These are phyloP conservation scores for Phylloscopus collybita DNA, from an alignment of 2,797 vertebrate genomes.

Conservation along the genomic window DNA sequence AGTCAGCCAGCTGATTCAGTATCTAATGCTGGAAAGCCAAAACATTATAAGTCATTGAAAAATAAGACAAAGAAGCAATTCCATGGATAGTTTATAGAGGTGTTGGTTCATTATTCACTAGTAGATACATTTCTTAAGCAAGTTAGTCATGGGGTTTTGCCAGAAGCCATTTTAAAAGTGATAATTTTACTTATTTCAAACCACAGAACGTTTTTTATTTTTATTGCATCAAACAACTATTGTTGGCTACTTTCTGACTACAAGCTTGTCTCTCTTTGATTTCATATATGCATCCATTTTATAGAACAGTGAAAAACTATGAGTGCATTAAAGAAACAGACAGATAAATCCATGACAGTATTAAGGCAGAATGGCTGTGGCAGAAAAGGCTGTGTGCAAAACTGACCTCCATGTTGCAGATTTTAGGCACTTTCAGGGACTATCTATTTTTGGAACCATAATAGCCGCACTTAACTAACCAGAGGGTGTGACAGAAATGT, in stretches of 20 bases:
- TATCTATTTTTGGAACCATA: constrained; percentile 39
- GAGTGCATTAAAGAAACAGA: background rate
- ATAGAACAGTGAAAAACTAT: background rate
- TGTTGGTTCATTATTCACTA: background rate
- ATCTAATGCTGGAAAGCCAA: background rate
- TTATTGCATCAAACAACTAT: background rate
- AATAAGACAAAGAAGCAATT: background rate
- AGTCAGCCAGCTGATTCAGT: background rate
- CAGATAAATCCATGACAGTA: background rate
- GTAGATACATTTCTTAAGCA: background rate
- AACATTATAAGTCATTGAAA: background rate
- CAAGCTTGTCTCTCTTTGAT: background rate
- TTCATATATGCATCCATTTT: background rate
- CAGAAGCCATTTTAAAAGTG: constrained; percentile 5
- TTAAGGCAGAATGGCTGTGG: background rate
- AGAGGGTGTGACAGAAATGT: constrained; percentile 31
- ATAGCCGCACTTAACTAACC: background rate
- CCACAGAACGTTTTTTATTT: background rate
- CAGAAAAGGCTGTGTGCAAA: background rate
- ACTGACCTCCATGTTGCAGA: background rate
- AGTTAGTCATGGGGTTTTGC: background rate
- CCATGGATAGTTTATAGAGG: background rate
- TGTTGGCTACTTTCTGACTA: background rate
- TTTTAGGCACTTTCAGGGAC: background rate
- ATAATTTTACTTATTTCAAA: constrained; percentile 1